Evolutionary conservation across 2,888 invertebrate genomes (phyloP), one percentile per base, ranked within the genome.

Genomic region (Criorhina ranunculi): DNA sequence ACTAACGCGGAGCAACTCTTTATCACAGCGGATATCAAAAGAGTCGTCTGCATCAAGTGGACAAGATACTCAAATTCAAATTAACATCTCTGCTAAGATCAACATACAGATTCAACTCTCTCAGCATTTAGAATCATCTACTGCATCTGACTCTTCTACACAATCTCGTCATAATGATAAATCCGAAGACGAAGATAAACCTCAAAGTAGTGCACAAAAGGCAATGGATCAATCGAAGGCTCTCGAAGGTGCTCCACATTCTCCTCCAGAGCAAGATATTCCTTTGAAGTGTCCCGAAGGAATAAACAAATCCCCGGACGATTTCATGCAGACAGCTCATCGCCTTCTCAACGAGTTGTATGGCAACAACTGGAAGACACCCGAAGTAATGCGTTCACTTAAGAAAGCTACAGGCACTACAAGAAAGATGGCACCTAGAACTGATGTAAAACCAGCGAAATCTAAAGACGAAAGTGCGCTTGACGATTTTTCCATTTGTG

Each of bases 61-160:
- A 0, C 69, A 55, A 0, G 67, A 79, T 42, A 77, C 55, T 15
- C 72, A 89, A 60, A 87, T 90, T 24, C 88, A 89, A 88, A 89
- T 91, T 8, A 91, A 90, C 86, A 91, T 92, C 44, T 91, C 91
- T 0, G 91, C 92, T 0, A 92, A 90, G 85, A 90, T 92, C 11
- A 91, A 91, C 77, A 92, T 92, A 15, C 90, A 91, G 80, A 90
- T 92, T 42, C 89, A 90, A 24, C 89, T 92, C 69, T 89, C 91
- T 0, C 86, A 88, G 15, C 67, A 81, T 40, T 76, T 64, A 33
- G 70, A 79, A n/a, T 51, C 64, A 1, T 80, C 85, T 11, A 57
- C 8, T 1, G 60, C 85, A 1, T 59, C 82, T 0, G 44, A 66
- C 19, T 9, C 46, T 4, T 40, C 78, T 9, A 40, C 15, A 29